These are phyloP conservation scores for Henicopernis longicauda DNA, from an alignment of 2,113 vertebrate species.

Conservation along the genomic window DNA sequence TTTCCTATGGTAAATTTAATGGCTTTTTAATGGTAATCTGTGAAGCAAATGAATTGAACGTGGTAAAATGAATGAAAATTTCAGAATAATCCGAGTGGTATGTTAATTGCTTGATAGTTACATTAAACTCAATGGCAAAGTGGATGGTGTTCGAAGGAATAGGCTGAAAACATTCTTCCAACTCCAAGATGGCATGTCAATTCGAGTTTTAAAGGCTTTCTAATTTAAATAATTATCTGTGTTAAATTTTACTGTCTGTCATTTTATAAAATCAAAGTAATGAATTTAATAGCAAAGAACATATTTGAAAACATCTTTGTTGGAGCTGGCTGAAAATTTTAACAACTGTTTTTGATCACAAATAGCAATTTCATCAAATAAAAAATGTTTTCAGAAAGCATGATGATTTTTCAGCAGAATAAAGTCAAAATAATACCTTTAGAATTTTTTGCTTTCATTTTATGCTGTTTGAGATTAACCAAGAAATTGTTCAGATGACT, in stretches of 20 bases:
- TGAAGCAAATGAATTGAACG: conserved; percentile 1
- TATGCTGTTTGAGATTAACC: background rate
- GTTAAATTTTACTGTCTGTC: conserved; percentile 48
- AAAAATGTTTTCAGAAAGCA: background rate
- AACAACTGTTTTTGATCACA: background rate
- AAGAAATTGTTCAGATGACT: background rate
- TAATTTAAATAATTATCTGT: conserved; percentile 25
- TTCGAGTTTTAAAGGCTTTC: conserved; percentile 1
- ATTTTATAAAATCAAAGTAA: conserved; percentile 26
- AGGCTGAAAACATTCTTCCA: background rate
- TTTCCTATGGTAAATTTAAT: conserved; percentile 18
- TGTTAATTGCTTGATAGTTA: conserved; percentile 46
- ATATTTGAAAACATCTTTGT: conserved; percentile 44
- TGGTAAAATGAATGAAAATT: conserved; percentile 36
- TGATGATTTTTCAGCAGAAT: background rate
- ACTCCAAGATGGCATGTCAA: background rate
- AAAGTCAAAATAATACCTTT: background rate
- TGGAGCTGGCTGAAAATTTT: conserved; percentile 1
- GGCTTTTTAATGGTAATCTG: conserved; percentile 38
- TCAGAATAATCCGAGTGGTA: conserved; percentile 4
- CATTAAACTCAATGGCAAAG: conserved; percentile 52
- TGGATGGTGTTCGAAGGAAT: background rate
- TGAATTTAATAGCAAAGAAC: conserved; percentile 21
- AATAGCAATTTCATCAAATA: background rate
- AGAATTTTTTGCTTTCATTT: background rate